phyloP scores from a whole-genome alignment of 37 sponge, comb jelly and placozoan genomes.

The Halisarca cf. caerulea region DNA sequence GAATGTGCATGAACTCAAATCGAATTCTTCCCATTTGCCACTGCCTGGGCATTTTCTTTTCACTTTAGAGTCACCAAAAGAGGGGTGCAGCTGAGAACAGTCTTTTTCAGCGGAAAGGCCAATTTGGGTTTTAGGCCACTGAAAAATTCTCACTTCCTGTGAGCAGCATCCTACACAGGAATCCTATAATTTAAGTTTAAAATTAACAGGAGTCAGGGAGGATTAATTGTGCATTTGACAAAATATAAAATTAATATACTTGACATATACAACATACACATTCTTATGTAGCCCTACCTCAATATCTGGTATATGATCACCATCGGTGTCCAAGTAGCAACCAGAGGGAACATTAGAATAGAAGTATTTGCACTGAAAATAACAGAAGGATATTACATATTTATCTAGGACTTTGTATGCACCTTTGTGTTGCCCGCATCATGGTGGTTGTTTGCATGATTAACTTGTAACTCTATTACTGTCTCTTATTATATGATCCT shows the following conservation, averaged over 20 bases:
- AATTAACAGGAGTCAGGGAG: too few relatives aligned
- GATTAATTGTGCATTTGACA: too few relatives aligned
- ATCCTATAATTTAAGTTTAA: background rate
- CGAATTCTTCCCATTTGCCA: background rate
- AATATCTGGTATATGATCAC: background rate
- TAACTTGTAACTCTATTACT: too few relatives aligned
- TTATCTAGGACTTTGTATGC: too few relatives aligned
- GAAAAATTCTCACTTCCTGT: background rate
- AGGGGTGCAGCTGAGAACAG: background rate
- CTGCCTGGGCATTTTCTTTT: background rate
- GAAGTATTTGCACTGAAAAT: too few relatives aligned
- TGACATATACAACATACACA: too few relatives aligned
- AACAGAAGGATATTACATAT: too few relatives aligned
- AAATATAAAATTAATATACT: background rate
- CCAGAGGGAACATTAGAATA: too few relatives aligned
- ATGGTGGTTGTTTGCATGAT: too few relatives aligned
- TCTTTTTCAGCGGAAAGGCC: background rate
- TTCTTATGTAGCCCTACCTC: background rate
- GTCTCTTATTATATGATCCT: too few relatives aligned
- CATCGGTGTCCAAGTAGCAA: conserved; percentile 3
- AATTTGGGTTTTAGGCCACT: background rate
- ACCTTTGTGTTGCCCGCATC: too few relatives aligned
- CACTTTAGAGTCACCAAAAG: background rate
- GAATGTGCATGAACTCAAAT: conserved; percentile 5
- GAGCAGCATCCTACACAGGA: conserved; percentile 1